phyloP scores from a whole-genome alignment of 2,888 invertebrate genomes.

The Drosophila paracracens region DNA sequence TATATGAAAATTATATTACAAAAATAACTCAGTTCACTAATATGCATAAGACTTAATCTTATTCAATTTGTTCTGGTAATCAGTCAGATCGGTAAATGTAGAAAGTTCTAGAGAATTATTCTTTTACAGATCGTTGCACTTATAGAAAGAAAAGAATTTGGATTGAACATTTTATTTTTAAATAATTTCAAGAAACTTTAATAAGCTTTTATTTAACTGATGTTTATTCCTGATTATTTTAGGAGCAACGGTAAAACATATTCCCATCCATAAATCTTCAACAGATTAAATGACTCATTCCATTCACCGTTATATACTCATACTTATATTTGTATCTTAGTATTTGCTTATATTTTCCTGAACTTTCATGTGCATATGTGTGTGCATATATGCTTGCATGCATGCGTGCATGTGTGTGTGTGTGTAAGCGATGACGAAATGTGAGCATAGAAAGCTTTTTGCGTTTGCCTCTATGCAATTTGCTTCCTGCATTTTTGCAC shows the following conservation, averaged over 20 bases:
- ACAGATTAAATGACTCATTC: slow-evolving; percentile 35
- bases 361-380: slow-evolving; percentile 42
- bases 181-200: background rate
- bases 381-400: slow-evolving; percentile 10
- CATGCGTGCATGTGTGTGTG: background rate
- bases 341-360: slow-evolving; percentile 47
- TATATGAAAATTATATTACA: background rate
- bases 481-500: slow-evolving; percentile 67
- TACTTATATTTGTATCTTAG: slow-evolving; percentile 19
- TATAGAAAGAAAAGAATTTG: background rate
- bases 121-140: background rate
- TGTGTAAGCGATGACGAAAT: slow-evolving; percentile 62
- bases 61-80: background rate
- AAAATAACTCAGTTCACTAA: background rate
- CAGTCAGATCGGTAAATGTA: background rate
- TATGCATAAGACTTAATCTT: background rate
- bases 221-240: background rate
- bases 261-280: slow-evolving; percentile 3
- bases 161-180: background rate
- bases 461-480: slow-evolving; percentile 37
- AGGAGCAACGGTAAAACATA: background rate
- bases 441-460: slow-evolving; percentile 65
- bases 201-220: background rate
- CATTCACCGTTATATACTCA: slow-evolving; percentile 18
- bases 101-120: background rate